A percentile compares a stretch with the other conserved stretches of the same genome.
Conservation (phyloP, 1,140 invertebrate species). For the Danaus plexippus region DNA sequence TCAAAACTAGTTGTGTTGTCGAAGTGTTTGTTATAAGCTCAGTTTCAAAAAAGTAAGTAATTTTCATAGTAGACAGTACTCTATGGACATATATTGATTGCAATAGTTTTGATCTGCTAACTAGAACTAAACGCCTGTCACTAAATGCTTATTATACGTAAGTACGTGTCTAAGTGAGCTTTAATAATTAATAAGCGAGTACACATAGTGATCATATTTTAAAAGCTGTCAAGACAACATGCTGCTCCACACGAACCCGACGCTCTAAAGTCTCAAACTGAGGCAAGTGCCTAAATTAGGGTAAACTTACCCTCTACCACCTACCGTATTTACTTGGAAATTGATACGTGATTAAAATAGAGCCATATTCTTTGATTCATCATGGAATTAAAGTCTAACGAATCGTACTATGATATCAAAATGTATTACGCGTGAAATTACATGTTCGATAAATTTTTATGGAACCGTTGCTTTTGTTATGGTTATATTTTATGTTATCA, state of each 20-base stretch:
- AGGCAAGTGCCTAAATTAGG: conserved; percentile 48
- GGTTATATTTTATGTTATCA: conserved; percentile 11
- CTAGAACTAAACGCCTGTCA: background rate
- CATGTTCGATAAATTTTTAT: conserved; percentile 21
- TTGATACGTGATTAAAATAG: conserved; percentile 32
- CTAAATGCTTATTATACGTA: no score
- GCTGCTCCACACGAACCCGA: conserved; percentile 35
- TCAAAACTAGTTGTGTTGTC: no score
- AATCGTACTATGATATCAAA: conserved; percentile 36
- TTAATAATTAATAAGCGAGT: conserved; percentile 17
- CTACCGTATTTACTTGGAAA: conserved; percentile 34
- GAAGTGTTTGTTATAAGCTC: no score
- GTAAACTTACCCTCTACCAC: conserved; percentile 41
- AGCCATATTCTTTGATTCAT: conserved; percentile 21
- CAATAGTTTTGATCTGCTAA: conserved; percentile 2
- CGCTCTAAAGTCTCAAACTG: conserved; percentile 42
- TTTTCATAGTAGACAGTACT: background rate
- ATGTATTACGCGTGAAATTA: conserved; percentile 38
- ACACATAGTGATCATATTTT: conserved; percentile 50
- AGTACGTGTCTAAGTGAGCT: background rate
- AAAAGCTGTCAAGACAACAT: conserved; percentile 62
- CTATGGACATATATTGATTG: no score
- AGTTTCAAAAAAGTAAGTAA: conserved; percentile 1
- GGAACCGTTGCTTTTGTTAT: conserved; percentile 21
- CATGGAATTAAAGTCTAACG: conserved; percentile 22